Evolutionary conservation across 2,888 invertebrate genomes (phyloP).

Genomic region (Neoaliturus tenellus): DNA sequence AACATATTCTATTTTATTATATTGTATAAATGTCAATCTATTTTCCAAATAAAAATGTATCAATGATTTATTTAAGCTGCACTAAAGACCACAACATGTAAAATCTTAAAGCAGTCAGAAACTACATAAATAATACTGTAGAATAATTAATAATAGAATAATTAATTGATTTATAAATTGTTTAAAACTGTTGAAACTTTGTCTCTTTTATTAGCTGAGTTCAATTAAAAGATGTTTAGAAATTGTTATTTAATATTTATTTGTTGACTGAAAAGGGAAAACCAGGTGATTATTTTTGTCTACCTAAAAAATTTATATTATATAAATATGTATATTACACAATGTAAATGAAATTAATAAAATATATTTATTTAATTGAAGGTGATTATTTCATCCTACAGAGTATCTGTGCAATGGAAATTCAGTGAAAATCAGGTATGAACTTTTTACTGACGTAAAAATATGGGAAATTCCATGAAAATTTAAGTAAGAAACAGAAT

Average conservation of each 20-base stretch:
- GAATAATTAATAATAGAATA: neutral
- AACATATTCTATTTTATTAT: too few relatives aligned
- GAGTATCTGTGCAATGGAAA: too few relatives aligned
- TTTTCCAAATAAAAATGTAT: too few relatives aligned
- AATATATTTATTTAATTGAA: neutral
- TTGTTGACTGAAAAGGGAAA: conserved; percentile 36
- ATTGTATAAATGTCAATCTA: too few relatives aligned
- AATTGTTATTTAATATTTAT: conserved; percentile 44
- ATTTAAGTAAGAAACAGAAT: too few relatives aligned
- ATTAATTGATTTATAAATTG: neutral
- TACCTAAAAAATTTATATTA: conserved; percentile 13
- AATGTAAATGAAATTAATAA: conserved; percentile 37
- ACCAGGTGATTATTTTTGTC: neutral
- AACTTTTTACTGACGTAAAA: too few relatives aligned
- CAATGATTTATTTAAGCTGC: too few relatives aligned
- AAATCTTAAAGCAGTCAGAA: too few relatives aligned
- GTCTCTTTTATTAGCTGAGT: conserved; percentile 22
- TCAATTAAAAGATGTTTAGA: neutral
- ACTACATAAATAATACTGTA: neutral
- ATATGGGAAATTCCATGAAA: too few relatives aligned
- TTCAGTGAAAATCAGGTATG: too few relatives aligned
- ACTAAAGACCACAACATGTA: too few relatives aligned
- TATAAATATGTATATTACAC: conserved; percentile 45
- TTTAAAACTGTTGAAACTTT: neutral
- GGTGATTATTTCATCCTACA: too few relatives aligned